phyloP scores from a whole-genome alignment of 2,888 invertebrate species.

The Pachydiplax longipennis region DNA sequence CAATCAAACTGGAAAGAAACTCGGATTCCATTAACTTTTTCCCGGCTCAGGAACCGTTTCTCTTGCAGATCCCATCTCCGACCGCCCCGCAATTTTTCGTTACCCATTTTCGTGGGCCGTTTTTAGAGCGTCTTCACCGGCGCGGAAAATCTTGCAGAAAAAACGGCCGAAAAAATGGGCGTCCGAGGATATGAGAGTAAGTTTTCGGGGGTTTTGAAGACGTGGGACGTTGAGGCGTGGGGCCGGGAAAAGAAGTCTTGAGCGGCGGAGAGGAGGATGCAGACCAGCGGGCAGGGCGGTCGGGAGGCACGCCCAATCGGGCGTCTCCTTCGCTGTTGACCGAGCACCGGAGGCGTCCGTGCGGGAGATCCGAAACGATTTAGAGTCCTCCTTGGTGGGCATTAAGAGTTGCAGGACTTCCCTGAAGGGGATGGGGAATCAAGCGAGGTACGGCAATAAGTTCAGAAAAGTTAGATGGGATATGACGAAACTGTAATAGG shows the following conservation, averaged over 20 bases:
- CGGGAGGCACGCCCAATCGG: not conserved
- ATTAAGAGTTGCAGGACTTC: not conserved
- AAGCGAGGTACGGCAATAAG: not conserved
- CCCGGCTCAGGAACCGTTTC: not conserved
- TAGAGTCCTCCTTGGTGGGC: not conserved
- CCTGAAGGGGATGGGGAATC: not conserved
- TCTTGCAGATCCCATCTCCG: not conserved
- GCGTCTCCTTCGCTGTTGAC: slow-evolving; percentile 18
- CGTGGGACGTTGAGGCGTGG: not conserved
- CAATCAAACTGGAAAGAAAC: not conserved
- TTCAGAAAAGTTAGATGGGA: not conserved
- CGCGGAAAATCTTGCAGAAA: not conserved
- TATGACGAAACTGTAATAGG: not conserved
- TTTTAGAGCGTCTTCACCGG: not conserved
- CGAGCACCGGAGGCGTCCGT: slow-evolving; percentile 37
- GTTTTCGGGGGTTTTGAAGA: not conserved
- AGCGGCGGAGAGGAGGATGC: not conserved
- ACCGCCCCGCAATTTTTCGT: not conserved
- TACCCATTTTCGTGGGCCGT: not conserved
- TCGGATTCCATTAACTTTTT: not conserved
- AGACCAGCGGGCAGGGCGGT: slow-evolving; percentile 18
- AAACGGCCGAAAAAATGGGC: not conserved
- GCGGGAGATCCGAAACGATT: not conserved
- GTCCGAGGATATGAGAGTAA: not conserved
- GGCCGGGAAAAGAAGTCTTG: not conserved